phyloP scores from a whole-genome alignment of 2,888 invertebrate species.

The Lasioglossum pauxillum region DNA sequence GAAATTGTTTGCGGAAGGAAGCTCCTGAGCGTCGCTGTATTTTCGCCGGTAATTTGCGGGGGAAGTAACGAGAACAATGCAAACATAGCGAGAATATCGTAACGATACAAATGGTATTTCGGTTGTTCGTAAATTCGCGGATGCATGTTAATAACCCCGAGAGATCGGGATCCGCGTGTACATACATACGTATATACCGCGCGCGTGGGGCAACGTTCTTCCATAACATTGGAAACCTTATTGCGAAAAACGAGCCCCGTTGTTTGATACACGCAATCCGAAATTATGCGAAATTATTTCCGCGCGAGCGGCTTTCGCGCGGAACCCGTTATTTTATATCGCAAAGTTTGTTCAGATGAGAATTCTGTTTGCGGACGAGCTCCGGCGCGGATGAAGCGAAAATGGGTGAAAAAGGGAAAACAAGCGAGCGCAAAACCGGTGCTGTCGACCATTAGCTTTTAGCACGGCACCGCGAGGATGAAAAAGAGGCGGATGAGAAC shows the following conservation, averaged over 20 bases:
- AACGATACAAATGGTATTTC: neutral
- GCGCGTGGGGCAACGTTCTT: neutral
- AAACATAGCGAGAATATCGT: neutral
- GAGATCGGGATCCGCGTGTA: neutral
- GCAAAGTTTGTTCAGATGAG: constrained; percentile 58
- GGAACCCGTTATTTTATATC: constrained; percentile 50
- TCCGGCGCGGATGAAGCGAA: constrained; percentile 44
- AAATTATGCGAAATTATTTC: constrained; percentile 36
- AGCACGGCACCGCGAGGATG: constrained; percentile 52
- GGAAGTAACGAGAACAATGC: neutral
- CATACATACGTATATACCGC: too few relatives aligned
- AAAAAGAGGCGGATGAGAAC: constrained; percentile 36
- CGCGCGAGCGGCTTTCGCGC: neutral
- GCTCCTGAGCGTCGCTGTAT: neutral
- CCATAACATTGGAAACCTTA: neutral
- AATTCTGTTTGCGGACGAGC: constrained; percentile 53
- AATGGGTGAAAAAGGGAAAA: constrained; percentile 55
- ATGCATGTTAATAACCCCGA: neutral
- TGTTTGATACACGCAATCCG: constrained; percentile 17
- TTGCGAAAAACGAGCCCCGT: neutral
- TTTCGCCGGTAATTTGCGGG: neutral
- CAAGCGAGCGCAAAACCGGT: constrained; percentile 55
- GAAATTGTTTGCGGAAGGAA: neutral
- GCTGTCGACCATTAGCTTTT: constrained; percentile 72
- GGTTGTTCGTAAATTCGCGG: neutral